Base-by-base conservation (phyloP, 2,797 vertebrate species). In the Nannoperca obscura region DNA sequence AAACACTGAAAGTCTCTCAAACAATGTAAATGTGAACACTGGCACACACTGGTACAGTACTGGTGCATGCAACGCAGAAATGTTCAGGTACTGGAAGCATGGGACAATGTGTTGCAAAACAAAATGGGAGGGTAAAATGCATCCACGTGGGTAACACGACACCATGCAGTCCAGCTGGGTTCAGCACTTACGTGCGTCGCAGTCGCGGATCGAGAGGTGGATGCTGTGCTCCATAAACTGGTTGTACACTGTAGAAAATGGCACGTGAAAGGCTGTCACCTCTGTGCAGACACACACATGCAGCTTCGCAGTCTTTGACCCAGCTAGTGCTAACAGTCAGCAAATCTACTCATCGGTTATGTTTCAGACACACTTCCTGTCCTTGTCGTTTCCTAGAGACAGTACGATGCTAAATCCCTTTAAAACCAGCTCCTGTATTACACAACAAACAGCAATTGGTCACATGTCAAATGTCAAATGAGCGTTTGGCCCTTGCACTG, bases 181-280 rank as follows among this genome's bases (percentile, higher is more conserved):
- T 22, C 9, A 84, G 83, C 86, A 96, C 98, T 96, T 95, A 99
- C 98, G 95, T 96, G 91, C 97, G 96, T 73, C 96, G 95, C 87
- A 97, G 94, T 47, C 95, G 93, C 3, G 97, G 96, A 76, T 99
- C 97, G 72, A 99, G 93, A 0, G 98, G 98, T n/a, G 98, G 98
- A 81, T 99, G 98, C 89, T 98, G 97, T 7, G 98, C 98, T 91
- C 98, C 98, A 64, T 99, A 99, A 57, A 99, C 97, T 5, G 97
- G 98, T 42, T 98, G 97, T 76, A 99, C 96, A 65, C 98, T 99
- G 91, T 57, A 89, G 88, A 84, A 81, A 88, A 88, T 64, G 84
- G 89, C 40, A 89, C 32, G 80, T 73, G 65, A 88, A 58, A 81
- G n/a, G 50, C 24, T 22, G 57, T 89, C 79, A 90, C 67, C 46